Base-by-base conservation (phyloP, 1,140 invertebrate species). In the Calliphora vicina region DNA sequence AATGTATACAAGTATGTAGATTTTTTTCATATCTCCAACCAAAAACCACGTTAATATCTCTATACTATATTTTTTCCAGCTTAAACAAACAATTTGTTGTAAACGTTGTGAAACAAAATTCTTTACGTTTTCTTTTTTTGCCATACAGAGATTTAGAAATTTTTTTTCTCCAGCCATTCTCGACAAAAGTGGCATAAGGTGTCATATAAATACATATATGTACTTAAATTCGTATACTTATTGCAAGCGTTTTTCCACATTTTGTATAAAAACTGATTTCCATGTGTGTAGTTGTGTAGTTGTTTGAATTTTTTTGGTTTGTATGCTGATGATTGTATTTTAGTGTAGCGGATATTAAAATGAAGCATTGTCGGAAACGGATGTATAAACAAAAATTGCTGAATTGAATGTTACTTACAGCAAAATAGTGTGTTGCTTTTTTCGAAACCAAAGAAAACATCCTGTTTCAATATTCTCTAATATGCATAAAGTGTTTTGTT, bases 341-440 rank as follows among this genome's bases (percentile, higher is more conserved):
- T 50, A 15, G 13, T 17, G 13, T 15, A 74, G 35, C 72, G 72
- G 72, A 74, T 74, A 74, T 74, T 74, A 74, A 74, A 74, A 74
- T 74, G 72, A 74, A 74, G 72, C 72, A 74, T 74, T 74, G 72
- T 74, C 72, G 72, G 72, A 74, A 74, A n/a, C 72, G 72, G 72
- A 74, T 74, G 72, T 74, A 74, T 74, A 74, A 74, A 74, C 72
- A 74, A 74, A 74, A 74, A 42, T 74, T 74, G 72, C 72, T 74
- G 72, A 74, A 74, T 74, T 74, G 72, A 74, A 74, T 35, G 72
- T 74, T 74, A 78, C 20, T 78, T 45, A 78, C 74, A 78, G 74
- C 20, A 17, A 78, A 45, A 43, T 78, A 8, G 2, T 43, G n/a
- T 78, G 35, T 15, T 10, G 35, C 27, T 29, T 29, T 42, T 74